Evolutionary conservation across 2,797 vertebrate species (phyloP), one percentile per base, ranked within the genome.

Genomic region (Paedocypris micromegethes): DNA sequence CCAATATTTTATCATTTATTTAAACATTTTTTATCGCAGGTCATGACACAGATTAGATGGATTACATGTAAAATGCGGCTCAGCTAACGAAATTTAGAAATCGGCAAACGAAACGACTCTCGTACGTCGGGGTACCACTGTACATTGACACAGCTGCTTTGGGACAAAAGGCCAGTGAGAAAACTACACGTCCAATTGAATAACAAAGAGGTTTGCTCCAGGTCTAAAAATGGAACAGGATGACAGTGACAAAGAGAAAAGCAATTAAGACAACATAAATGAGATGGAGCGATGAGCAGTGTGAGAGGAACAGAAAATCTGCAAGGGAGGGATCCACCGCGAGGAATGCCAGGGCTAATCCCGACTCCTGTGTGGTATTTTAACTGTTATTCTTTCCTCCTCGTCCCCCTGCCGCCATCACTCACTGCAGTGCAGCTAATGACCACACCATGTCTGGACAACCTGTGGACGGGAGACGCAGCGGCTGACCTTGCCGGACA

Each of bases 371-470:
- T 66, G 53, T 62, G 68, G 72, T 58, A 80, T 72, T 73, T 67
- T 76, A 75, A 77, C 70, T 61, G 66, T 53, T 71, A 51, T 69
- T 77, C 54, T 58, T 59, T 70, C 55, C 63, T 72, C 62, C 68
- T 63, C 65, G 40, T 73, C 69, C 66, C 23, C 50, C 58, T 69
- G 75, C 66, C 50, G 43, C 76, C 56, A 72, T 80, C 77, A 75
- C 69, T 79, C 78, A 82, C 48, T 9, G 41, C 59, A 57, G 56
- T 65, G 71, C 52, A 70, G 61, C 58, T 39, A 71, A 68, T 44
- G 58, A 73, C 56, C 71, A 73, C 50, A 52, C 45, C 47, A 58
- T 51, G 53, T 66, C 59, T 52, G 62, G 39, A 55, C 62, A 65
- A 75, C 54, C 76, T 58, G 67, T 64, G 51, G 64, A 57, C 68